Percentiles rank a stretch among this genome's conserved stretches.
Conservation (phyloP, 1,140 invertebrate genomes). For the Temnothorax longispinosus region DNA sequence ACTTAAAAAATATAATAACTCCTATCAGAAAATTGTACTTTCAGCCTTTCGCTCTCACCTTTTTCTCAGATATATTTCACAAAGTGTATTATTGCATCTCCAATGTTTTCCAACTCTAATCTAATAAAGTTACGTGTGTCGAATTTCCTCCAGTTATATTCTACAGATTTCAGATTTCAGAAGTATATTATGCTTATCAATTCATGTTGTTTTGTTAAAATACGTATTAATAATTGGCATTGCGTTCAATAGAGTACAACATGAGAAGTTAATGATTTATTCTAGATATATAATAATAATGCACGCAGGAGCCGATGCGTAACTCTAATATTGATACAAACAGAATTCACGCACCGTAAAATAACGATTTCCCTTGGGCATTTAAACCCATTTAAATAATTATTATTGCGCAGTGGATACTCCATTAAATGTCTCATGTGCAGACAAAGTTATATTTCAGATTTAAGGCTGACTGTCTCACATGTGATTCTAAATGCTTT, state of each 20-base stretch:
- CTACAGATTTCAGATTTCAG: neutral
- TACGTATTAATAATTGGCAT: neutral
- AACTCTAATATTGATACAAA: constrained; percentile 19
- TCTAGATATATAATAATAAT: constrained; percentile 3
- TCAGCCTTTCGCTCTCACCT: neutral
- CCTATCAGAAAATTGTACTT: neutral
- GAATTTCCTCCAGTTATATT: neutral
- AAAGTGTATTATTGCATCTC: neutral
- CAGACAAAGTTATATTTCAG: neutral
- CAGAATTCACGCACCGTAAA: neutral
- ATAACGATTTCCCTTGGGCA: neutral
- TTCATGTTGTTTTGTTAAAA: neutral
- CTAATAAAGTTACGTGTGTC: neutral
- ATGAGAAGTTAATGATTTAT: neutral
- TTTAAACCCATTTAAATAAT: constrained; percentile 43
- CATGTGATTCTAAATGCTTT: neutral
- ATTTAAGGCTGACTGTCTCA: neutral
- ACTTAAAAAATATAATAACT: neutral
- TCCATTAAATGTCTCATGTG: constrained; percentile 8
- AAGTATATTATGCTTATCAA: neutral
- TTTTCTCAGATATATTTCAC: neutral
- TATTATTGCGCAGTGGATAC: neutral
- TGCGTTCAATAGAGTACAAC: neutral
- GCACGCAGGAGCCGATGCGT: neutral
- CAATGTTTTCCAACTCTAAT: neutral